Base-by-base conservation (phyloP, 2,113 vertebrate genomes). In the Delphinapterus leucas region DNA sequence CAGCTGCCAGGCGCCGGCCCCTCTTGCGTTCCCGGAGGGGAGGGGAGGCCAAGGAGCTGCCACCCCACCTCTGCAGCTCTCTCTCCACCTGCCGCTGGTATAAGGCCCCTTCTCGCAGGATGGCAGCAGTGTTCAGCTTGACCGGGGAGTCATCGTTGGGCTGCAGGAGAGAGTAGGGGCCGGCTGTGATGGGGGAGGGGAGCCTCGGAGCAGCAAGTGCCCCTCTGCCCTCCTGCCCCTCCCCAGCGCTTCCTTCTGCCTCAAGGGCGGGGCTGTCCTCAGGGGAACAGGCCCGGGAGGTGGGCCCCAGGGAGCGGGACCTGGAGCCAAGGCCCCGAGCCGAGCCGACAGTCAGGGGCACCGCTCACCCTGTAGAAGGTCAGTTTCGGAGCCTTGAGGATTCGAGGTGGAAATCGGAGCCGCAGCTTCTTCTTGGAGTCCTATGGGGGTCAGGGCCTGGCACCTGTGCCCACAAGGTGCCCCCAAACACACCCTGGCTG, bases 41-140 rank as follows among this genome's bases (percentile, higher is more conserved):
- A 21, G 18, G 3, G 55, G 12, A 0, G 5, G 53, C 28, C 6
- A 21, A 61, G 55, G 70, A 60, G 38, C 5, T 4, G 38, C 5
- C 4, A 9, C 33, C 87, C 38, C 47, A 99, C 99, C 99, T 99
- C 93, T 98, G 98, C 60, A 99, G 97, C 86, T 99, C 99, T 68
- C 99, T 97, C 97, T 99, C 99, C 97, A 98, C 97, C 97, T 99
- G 98, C 44, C 98, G 98, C 88, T 99, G 98, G 97, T 99, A 98
- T 26, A 99, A 98, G 53, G 99, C 99, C 70, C 98, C 98, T 96
- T 99, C 99, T 73, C 99, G 99, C 94, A 99, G 97, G 97, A 99
- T 99, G 90, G 99, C 98, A 0, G 99, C 98, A 1, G 98, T 98
- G 97, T 99, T 99, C 96, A 99, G 98, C 98, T 99, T 99, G 95